phyloP scores from a whole-genome alignment of 2,113 vertebrate species.

The Pionites leucogaster region DNA sequence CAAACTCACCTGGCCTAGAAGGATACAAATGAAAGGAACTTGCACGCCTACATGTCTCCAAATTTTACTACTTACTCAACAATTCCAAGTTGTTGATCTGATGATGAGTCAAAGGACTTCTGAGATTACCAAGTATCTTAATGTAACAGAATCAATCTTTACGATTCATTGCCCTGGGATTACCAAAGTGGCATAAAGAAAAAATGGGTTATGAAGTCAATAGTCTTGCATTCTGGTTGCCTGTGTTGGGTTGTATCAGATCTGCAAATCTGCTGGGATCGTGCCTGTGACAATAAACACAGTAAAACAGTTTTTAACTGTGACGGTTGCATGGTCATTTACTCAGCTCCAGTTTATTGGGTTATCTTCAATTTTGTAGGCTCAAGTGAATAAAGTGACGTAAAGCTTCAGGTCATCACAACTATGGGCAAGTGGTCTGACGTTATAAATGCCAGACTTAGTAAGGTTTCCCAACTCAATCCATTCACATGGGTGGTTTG shows the following conservation, averaged over 20 bases:
- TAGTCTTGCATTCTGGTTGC: neutral
- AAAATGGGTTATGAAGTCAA: neutral
- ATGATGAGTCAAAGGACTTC: conserved; percentile 27
- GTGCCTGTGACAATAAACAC: neutral
- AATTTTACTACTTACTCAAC: neutral
- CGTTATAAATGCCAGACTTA: neutral
- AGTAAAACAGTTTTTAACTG: neutral
- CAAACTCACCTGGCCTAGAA: neutral
- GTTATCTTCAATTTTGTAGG: neutral
- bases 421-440: neutral
- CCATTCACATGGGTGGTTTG: neutral
- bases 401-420: neutral
- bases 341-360: neutral
- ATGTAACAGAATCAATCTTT: neutral
- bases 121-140: neutral
- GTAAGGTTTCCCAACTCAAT: neutral
- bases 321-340: neutral
- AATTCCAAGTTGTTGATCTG: neutral
- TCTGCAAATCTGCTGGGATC: neutral
- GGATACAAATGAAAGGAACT: conserved; percentile 29
- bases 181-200: neutral
- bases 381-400: neutral
- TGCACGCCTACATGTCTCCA: neutral
- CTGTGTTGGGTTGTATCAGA: neutral
- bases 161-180: neutral